A percentile compares a stretch with the other conserved stretches of the same genome.
Conservation (phyloP, 2,797 vertebrate species). For the Hirundo rustica region DNA sequence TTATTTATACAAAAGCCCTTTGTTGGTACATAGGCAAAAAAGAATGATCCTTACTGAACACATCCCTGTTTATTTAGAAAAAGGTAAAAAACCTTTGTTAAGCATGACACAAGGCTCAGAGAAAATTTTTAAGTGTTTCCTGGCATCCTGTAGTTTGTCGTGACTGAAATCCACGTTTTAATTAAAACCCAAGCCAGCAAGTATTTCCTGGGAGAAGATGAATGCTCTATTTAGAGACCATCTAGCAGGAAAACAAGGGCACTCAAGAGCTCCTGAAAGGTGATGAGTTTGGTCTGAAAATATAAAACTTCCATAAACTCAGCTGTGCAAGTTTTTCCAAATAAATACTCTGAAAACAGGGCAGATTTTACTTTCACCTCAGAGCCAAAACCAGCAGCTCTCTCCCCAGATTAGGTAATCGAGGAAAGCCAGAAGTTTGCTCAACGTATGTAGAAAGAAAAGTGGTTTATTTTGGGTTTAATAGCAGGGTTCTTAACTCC, state of each 20-base stretch:
- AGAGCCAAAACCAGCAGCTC: conserved; percentile 26
- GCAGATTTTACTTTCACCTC: conserved; percentile 6
- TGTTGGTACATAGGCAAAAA: neutral
- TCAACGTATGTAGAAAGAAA: neutral
- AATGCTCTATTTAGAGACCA: conserved; percentile 10
- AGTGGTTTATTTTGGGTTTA: conserved; percentile 38
- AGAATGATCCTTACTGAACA: neutral
- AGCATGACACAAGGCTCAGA: neutral
- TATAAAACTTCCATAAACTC: neutral
- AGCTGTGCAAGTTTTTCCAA: neutral
- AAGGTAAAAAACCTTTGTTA: neutral
- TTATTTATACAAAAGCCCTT: neutral
- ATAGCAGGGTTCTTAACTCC: neutral
- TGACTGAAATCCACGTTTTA: conserved; percentile 28
- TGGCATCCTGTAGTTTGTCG: conserved; percentile 5
- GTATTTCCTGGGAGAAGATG: conserved; percentile 29
- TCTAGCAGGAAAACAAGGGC: conserved; percentile 3
- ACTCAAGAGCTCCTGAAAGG: conserved; percentile 17
- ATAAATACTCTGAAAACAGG: neutral
- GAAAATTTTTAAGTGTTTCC: neutral
- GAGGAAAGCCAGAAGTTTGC: conserved; percentile 45
- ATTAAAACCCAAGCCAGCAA: conserved; percentile 14
- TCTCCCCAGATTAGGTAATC: conserved; percentile 5
- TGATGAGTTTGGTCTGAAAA: conserved; percentile 4
- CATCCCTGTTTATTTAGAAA: neutral